A percentile compares a stretch with the other conserved stretches of the same genome.
Evolutionary conservation across 2,113 vertebrate species (phyloP).

Genomic region (Charina bottae): DNA sequence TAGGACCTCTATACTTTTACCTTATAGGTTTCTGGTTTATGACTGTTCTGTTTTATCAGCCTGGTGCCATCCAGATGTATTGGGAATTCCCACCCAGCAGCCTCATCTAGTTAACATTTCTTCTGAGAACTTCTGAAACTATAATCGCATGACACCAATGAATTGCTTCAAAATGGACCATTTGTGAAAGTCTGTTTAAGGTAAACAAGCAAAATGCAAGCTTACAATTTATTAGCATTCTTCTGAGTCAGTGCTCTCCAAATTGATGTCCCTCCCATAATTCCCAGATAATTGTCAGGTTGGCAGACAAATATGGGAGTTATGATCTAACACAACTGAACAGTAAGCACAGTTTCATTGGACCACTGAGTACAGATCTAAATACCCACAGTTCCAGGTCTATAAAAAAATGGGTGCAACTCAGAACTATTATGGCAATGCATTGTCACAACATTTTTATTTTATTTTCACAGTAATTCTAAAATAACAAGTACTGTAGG

Average conservation of each 20-base stretch:
- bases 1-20: neutral
- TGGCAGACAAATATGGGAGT: neutral
- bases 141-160: neutral
- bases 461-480: neutral
- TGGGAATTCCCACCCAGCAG: neutral
- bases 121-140: neutral
- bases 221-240: neutral
- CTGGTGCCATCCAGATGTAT: neutral
- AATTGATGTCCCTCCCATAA: neutral
- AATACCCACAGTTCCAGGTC: neutral
- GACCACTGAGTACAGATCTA: neutral
- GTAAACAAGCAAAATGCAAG: neutral
- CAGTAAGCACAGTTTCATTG: neutral
- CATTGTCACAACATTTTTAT: neutral
- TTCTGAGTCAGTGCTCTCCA: neutral
- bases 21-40: neutral
- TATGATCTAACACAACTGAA: neutral
- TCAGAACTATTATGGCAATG: neutral
- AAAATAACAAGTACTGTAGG: neutral
- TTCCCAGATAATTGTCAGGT: neutral
- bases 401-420: neutral
- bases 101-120: neutral
- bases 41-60: neutral
- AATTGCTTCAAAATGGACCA: neutral
- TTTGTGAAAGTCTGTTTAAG: neutral